Evolutionary conservation across 2,888 invertebrate genomes (phyloP), one percentile per base, ranked within the genome.

Genomic region (Drosophila cognata): DNA sequence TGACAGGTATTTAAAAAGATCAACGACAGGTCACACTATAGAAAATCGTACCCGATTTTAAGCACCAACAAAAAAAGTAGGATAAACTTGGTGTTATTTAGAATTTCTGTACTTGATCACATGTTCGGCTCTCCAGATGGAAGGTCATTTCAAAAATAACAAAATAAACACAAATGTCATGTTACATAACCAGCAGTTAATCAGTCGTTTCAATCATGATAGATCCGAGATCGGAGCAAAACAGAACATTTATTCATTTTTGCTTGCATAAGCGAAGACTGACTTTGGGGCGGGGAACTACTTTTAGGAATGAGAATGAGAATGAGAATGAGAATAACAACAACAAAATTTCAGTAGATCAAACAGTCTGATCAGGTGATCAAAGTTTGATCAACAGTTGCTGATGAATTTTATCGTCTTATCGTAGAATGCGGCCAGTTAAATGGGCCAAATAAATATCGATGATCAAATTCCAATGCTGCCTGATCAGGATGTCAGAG

Each of bases 361-460:
- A 35, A 36, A 46, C 59, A 29, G 2, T 33, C 31, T 21, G 57
- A 57, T 60, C 57, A 74, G 57, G 51, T 53, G 63, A 67, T 50
- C 53, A 31, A 36, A n/a, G 48, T 63, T 57, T 46, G 55, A 71
- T 58, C 57, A 50, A 64, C 53, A 52, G 38, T 53, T 46, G 43
- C 31, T 48, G 50, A 28, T 48, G 43, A 8, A 36, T 33, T 16
- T 41, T 13, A 35, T 38, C 43, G 21, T 36, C n/a, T 28, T 31
- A 52, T 43, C 25, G 52, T 33, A 25, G 41, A 59, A 60, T 50
- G 63, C 38, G 11, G 57, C 60, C 56, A 67, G 43, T 38, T 61
- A 69, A 77, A 65, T 77, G 66, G 78, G 63, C 60, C 71, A 77
- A 71, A 66, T 71, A 71, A 70, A 80, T 70, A 69, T 29, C 33